Evolutionary conservation across 2,113 vertebrate species (phyloP).

Genomic region (Chlorodrepanis virens): DNA sequence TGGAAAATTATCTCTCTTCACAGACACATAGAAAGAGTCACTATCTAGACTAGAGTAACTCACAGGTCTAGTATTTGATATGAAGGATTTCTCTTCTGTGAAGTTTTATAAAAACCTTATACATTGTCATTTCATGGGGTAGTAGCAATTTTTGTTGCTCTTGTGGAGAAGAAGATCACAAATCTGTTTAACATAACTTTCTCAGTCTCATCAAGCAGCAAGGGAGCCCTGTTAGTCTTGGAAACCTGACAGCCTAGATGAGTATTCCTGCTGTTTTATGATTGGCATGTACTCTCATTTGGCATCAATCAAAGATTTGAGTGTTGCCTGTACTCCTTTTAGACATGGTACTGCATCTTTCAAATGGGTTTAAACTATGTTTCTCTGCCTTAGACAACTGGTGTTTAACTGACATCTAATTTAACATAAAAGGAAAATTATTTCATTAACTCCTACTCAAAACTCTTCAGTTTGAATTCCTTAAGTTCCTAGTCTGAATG

Average conservation of each 20-base stretch:
- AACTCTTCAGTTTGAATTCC: not conserved
- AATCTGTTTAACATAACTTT: not conserved
- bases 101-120: not conserved
- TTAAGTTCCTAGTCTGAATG: not conserved
- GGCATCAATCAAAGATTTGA: not conserved
- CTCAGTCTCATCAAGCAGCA: conserved; percentile 10
- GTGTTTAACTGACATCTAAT: conserved; percentile 14
- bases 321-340: not conserved
- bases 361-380: not conserved
- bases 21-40: not conserved
- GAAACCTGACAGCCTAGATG: not conserved
- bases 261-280: conserved; percentile 3
- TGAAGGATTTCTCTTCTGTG: not conserved
- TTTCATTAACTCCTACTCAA: not conserved
- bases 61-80: not conserved
- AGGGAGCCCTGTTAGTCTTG: not conserved
- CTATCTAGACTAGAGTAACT: not conserved
- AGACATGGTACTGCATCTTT: not conserved
- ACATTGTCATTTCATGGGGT: not conserved
- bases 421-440: conserved; percentile 9
- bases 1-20: not conserved
- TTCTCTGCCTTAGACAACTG: not conserved
- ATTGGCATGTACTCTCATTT: not conserved
- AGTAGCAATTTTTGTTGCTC: not conserved
- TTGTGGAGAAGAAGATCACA: not conserved